Percentiles rank a stretch among this genome's conserved stretches.
Evolutionary conservation across 2,113 vertebrate genomes (phyloP).

Genomic region (Jaculus jaculus): DNA sequence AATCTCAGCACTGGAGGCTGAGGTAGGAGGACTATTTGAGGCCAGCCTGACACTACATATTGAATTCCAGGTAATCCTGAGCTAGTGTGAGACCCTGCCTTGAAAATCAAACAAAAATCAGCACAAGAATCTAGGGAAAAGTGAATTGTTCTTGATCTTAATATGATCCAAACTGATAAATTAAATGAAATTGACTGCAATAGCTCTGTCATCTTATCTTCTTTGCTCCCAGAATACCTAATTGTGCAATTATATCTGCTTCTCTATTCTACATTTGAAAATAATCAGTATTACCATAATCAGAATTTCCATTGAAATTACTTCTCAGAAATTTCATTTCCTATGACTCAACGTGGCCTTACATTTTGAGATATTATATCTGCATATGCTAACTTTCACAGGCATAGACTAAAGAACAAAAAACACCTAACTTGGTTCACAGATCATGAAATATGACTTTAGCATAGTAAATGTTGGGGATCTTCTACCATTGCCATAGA

Average conservation of each 20-base stretch:
- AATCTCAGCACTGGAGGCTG: no score
- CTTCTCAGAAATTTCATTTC: conserved; percentile 40
- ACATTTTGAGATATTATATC: not conserved
- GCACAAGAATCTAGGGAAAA: not conserved
- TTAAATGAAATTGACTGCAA: conserved; percentile 39
- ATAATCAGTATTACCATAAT: not conserved
- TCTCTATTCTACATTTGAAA: not conserved
- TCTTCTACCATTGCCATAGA: not conserved
- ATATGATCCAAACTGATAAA: conserved; percentile 19
- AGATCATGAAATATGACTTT: not conserved
- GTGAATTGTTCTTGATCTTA: not conserved
- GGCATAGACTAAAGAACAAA: conserved; percentile 39
- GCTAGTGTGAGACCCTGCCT: no score
- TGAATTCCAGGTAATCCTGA: no score
- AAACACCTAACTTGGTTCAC: not conserved
- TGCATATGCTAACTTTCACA: conserved; percentile 28
- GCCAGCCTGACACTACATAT: no score
- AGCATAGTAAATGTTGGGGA: not conserved
- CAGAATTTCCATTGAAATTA: not conserved
- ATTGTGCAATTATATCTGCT: not conserved
- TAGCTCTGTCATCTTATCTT: conserved; percentile 19
- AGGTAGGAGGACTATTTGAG: no score
- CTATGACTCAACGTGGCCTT: conserved; percentile 36
- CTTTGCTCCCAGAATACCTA: conserved; percentile 35
- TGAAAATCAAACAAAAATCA: not conserved